These are phyloP conservation scores for Laothoe populi DNA, from an alignment of 2,888 invertebrate species.

Conservation along the genomic window DNA sequence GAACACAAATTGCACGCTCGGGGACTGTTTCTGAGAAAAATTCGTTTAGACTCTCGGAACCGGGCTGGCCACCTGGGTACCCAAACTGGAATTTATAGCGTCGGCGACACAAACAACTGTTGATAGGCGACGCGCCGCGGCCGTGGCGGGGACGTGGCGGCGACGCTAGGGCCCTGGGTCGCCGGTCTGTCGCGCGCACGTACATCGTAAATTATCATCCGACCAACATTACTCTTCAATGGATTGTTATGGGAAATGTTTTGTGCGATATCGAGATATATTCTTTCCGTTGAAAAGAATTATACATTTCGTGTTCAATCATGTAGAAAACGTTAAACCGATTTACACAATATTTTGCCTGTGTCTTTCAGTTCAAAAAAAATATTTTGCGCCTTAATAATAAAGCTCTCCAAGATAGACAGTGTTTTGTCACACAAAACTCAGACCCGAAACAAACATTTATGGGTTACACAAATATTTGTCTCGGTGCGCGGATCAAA, in stretches of 20 bases:
- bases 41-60: constrained; percentile 34
- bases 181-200: constrained; percentile 8
- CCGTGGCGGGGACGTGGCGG: neutral
- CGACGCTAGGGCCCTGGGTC: neutral
- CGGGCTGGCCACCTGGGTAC: constrained; percentile 30
- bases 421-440: too few species aligned
- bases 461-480: too few species aligned
- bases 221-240: constrained; percentile 13
- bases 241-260: constrained; percentile 22
- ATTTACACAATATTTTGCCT: constrained; percentile 15
- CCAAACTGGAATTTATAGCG: constrained; percentile 3
- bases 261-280: constrained; percentile 21
- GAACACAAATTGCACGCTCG: constrained; percentile 47
- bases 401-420: too few species aligned
- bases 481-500: too few species aligned
- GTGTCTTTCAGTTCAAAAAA: neutral
- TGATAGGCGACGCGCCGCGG: neutral
- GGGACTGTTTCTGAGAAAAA: constrained; percentile 36
- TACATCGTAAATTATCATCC: constrained; percentile 15
- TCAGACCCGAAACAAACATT: too few species aligned
- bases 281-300: constrained; percentile 20
- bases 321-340: constrained; percentile 1
- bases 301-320: constrained; percentile 13
- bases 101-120: neutral
- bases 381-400: too few species aligned